These are phyloP conservation scores for Chironomus tentans DNA, from an alignment of 2,888 invertebrate species.

Conservation along the genomic window DNA sequence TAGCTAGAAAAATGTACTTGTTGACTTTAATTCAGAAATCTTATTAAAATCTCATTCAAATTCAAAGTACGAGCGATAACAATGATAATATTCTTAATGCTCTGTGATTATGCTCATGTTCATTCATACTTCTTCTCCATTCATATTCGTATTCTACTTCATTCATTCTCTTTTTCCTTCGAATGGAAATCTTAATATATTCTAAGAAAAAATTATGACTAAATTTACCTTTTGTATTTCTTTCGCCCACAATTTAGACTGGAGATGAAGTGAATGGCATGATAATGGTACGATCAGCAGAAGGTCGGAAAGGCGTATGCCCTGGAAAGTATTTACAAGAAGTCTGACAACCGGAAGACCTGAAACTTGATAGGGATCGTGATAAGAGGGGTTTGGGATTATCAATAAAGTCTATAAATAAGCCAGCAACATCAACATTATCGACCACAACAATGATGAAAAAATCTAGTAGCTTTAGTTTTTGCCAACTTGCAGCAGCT, in stretches of 20 bases:
- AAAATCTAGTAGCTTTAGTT: constrained; percentile 29
- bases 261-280: constrained; percentile 90
- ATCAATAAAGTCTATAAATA: constrained; percentile 26
- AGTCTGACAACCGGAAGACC: constrained; percentile 68
- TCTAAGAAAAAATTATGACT: no score
- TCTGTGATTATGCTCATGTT: no score
- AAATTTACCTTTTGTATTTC: no score
- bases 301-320: constrained; percentile 86
- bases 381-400: constrained; percentile 30
- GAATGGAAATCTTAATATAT: no score
- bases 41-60: no score
- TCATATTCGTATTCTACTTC: no score
- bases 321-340: constrained; percentile 91
- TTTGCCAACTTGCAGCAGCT: constrained; percentile 20
- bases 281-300: constrained; percentile 87
- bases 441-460: constrained; percentile 25
- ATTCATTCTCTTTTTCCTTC: no score
- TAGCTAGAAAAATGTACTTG: no score
- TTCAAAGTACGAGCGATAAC: no score
- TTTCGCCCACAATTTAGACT: constrained; percentile 40
- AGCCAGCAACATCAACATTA: constrained; percentile 27
- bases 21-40: no score
- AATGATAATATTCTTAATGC: no score
- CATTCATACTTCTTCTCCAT: no score
- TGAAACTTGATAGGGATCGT: constrained; percentile 36